Evolutionary conservation across 2,113 vertebrate species (phyloP).

Genomic region (Lepus europaeus): DNA sequence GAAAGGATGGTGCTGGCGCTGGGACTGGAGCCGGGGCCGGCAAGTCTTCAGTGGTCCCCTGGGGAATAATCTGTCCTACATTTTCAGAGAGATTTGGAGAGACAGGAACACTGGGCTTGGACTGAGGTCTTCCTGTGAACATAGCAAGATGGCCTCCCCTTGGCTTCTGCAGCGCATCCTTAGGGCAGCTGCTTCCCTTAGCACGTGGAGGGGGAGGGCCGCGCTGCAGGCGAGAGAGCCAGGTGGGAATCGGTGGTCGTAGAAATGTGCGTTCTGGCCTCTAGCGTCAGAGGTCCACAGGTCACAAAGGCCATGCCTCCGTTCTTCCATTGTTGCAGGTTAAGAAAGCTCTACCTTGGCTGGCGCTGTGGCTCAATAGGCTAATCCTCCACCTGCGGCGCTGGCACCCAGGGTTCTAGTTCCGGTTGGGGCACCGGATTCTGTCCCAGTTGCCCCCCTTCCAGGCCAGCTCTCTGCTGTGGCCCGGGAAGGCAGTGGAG

Average conservation of each 20-base stretch:
- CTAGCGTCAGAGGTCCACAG: neutral
- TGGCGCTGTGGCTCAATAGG: no score
- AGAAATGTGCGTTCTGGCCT: conserved; percentile 38
- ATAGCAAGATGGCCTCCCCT: neutral
- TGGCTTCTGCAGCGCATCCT: conserved; percentile 35
- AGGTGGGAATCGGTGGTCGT: neutral
- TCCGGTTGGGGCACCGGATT: no score
- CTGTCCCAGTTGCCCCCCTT: no score
- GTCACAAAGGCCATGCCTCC: neutral
- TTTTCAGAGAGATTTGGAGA: neutral
- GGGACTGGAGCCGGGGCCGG: neutral
- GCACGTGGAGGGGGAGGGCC: neutral
- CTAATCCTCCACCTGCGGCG: no score
- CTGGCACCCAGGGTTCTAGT: no score
- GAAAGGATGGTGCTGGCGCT: neutral
- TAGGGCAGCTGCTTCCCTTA: neutral
- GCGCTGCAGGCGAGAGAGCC: neutral
- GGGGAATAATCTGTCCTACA: neutral
- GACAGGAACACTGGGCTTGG: neutral
- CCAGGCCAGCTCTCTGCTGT: no score
- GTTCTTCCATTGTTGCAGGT: neutral
- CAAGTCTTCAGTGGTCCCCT: neutral
- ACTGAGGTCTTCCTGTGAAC: neutral
- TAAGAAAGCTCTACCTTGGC: neutral
- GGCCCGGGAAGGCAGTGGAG: no score